Base-by-base conservation (phyloP, 2,113 vertebrate genomes). In the Coturnix japonica region DNA sequence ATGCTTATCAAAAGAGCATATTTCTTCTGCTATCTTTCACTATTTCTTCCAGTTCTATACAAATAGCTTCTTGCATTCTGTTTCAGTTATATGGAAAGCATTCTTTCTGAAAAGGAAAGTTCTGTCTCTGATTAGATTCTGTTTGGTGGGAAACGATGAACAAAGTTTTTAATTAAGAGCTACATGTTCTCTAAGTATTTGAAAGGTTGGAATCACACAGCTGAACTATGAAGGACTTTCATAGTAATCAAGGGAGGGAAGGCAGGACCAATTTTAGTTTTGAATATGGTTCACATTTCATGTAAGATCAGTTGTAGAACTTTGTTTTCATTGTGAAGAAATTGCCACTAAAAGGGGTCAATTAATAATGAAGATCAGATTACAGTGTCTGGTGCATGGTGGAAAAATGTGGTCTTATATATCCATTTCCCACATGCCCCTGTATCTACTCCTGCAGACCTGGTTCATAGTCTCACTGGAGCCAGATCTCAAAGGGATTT, bases 171-270 rank as follows among this genome's bases (percentile, higher is more conserved):
- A 95, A 67, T 74, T 72, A 77, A 66, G 70, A 71, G n/a, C 28
- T n/a, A 56, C 73, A 64, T 87, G 43, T 47, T 87, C 51, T 95
- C 37, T 63, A 33, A 59, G 75, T 69, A 79, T 53, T 37, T 72
- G 61, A 81, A 94, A 94, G 47, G 73, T 51, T 80, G 57, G 74
- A 69, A 92, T 95, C 30, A 35, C 56, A 61, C 7, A 23, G 23
- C 46, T 90, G 56, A 93, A 61, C 41, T 64, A 43, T 53, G 43
- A 81, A 89, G 49, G 65, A 74, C 26, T 85, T 93, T 94, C 37
- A 67, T 12, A 72, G 13, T 26, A 83, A 63, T 85, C 57, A 86
- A 46, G n/a, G 7, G 19, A 72, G 37, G 49, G 31, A 80, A 94
- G 51, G 43, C 5, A 47, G 30, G 7, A 46, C 14, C 70, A 94